A percentile compares a stretch with the other conserved stretches of the same genome.
phyloP scores from a whole-genome alignment of 2,113 vertebrate genomes.

The Zootoca vivipara region DNA sequence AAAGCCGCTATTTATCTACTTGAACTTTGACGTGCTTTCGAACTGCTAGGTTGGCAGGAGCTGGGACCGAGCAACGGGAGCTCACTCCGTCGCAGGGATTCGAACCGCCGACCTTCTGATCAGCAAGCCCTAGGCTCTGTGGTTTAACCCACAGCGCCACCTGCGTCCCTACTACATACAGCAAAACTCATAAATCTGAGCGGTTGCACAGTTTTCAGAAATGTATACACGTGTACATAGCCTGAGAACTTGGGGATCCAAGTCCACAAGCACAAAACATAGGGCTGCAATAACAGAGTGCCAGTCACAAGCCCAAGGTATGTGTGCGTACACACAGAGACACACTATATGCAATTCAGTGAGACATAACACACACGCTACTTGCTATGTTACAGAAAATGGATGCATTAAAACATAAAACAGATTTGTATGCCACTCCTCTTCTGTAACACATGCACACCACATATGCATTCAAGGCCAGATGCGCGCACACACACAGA shows the following conservation, averaged over 20 bases:
- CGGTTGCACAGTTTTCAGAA: neutral
- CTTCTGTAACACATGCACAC: neutral
- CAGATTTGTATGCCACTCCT: neutral
- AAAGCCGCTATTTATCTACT: too few species aligned
- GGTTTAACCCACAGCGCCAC: too few species aligned
- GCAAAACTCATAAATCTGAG: neutral
- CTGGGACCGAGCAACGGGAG: too few species aligned
- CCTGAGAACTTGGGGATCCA: neutral
- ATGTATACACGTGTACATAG: neutral
- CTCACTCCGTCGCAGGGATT: too few species aligned
- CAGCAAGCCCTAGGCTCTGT: too few species aligned
- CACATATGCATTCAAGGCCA: neutral
- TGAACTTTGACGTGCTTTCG: too few species aligned
- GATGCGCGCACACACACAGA: neutral
- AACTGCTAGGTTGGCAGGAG: too few species aligned
- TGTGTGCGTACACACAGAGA: neutral
- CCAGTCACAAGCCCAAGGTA: neutral
- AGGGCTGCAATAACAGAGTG: neutral
- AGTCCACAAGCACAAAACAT: neutral
- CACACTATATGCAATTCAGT: neutral
- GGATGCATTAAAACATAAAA: neutral
- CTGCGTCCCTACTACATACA: too few species aligned
- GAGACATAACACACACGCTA: neutral
- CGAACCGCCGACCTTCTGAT: too few species aligned
- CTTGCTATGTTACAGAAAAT: neutral